These are phyloP conservation scores for Drosophila colorata DNA, from an alignment of 2,888 invertebrate genomes.

Conservation along the genomic window DNA sequence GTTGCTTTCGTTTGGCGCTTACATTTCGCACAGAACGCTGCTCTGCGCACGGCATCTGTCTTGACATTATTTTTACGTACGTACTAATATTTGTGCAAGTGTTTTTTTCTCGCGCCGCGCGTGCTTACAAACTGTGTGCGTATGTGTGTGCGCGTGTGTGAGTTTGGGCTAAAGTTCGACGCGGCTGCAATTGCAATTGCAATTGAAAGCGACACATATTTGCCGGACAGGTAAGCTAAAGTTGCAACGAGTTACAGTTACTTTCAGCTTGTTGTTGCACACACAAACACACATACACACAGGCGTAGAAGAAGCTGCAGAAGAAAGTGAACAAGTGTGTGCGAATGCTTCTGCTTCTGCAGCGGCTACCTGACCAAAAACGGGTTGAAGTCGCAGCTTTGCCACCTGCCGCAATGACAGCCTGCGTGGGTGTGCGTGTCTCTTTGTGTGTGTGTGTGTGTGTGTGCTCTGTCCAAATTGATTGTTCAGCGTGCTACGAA, in stretches of 20 bases:
- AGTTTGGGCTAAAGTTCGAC: slow-evolving; percentile 58
- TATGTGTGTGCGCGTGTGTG: slow-evolving; percentile 14
- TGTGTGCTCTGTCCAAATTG: slow-evolving; percentile 52
- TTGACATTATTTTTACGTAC: slow-evolving; percentile 30
- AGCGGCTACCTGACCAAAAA: slow-evolving; percentile 51
- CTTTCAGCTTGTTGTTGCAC: slow-evolving; percentile 56
- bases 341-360: slow-evolving; percentile 59
- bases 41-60: slow-evolving; percentile 26
- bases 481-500: slow-evolving; percentile 53
- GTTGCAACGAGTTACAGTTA: slow-evolving; percentile 68
- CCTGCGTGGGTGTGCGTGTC: slow-evolving; percentile 50
- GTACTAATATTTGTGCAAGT: slow-evolving; percentile 72
- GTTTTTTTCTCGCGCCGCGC: slow-evolving; percentile 43
- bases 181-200: slow-evolving; percentile 40
- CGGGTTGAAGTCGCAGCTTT: slow-evolving; percentile 56
- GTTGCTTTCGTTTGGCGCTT: slow-evolving; percentile 63
- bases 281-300: slow-evolving; percentile 21
- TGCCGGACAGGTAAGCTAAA: slow-evolving; percentile 63
- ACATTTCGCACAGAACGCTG: slow-evolving; percentile 54
- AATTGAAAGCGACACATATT: slow-evolving; percentile 75
- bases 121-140: slow-evolving; percentile 36
- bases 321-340: slow-evolving; percentile 80
- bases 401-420: slow-evolving; percentile 62
- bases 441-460: slow-evolving; percentile 20
- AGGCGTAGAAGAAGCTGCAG: slow-evolving; percentile 51